Percentiles rank a stretch among this genome's conserved stretches.
These are phyloP conservation scores for Agrochola litura DNA, from an alignment of 2,888 invertebrate species.

Conservation along the genomic window DNA sequence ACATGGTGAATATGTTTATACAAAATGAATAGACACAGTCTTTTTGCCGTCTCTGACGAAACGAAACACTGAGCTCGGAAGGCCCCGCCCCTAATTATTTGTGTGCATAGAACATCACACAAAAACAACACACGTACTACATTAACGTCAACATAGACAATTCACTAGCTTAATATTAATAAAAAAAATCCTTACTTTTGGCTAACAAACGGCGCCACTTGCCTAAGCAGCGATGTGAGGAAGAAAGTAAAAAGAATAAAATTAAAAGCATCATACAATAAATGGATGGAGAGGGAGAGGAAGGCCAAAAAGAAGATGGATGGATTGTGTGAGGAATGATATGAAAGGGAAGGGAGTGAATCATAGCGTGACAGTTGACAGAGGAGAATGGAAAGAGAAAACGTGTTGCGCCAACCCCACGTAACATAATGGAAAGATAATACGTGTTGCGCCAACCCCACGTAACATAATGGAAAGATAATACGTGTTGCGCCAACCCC, in stretches of 20 bases:
- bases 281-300: too few species aligned
- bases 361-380: too few species aligned
- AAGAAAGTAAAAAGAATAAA: constrained; percentile 43
- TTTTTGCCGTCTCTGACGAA: neutral
- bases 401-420: too few species aligned
- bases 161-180: constrained; percentile 15
- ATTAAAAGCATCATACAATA: constrained; percentile 28
- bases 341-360: too few species aligned
- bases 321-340: too few species aligned
- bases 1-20: neutral
- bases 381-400: too few species aligned
- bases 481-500: too few species aligned
- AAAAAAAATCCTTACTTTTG: constrained; percentile 51
- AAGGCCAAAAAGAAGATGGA: too few species aligned
- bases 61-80: neutral
- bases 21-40: neutral
- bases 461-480: too few species aligned
- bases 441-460: too few species aligned
- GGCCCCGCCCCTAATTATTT: neutral
- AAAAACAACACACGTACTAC: constrained; percentile 16
- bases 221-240: constrained; percentile 56
- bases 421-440: too few species aligned
- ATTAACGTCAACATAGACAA: constrained; percentile 10
- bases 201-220: constrained; percentile 60
- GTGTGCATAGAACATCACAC: neutral